phyloP scores from a whole-genome alignment of 2,888 invertebrate species.

The Pyrrhia umbra region DNA sequence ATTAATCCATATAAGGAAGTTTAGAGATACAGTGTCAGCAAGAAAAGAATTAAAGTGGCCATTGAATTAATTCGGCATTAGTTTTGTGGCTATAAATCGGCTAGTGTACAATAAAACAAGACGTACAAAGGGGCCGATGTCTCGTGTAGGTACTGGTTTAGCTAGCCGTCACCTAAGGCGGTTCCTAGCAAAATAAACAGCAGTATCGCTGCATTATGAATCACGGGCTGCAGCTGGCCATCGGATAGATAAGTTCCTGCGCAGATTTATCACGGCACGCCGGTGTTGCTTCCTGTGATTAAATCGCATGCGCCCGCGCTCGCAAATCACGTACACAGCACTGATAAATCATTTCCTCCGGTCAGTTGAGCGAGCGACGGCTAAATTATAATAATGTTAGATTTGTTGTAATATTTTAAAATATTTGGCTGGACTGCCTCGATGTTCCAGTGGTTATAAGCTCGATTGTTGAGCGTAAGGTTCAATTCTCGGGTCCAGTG shows the following conservation, averaged over 20 bases:
- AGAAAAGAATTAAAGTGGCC: conserved; percentile 32
- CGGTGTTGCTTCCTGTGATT: conserved; percentile 87
- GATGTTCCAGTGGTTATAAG: not conserved
- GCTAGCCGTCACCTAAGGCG: conserved; percentile 66
- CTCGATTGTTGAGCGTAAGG: too few relatives aligned
- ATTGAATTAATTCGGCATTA: conserved; percentile 57
- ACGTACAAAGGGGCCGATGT: conserved; percentile 56
- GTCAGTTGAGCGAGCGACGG: conserved; percentile 56
- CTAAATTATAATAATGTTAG: conserved; percentile 57
- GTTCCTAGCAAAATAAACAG: conserved; percentile 75
- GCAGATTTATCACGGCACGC: conserved; percentile 72
- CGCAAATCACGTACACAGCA: conserved; percentile 83
- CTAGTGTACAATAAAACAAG: conserved; percentile 27
- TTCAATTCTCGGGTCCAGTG: too few relatives aligned
- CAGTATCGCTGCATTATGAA: conserved; percentile 78
- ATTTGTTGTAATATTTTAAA: conserved; percentile 23
- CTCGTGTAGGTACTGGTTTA: conserved; percentile 52
- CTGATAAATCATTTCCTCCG: conserved; percentile 87
- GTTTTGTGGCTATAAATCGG: conserved; percentile 54
- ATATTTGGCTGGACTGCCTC: conserved; percentile 6
- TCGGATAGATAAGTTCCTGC: conserved; percentile 87
- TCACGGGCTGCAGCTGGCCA: conserved; percentile 79
- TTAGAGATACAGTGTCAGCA: conserved; percentile 15
- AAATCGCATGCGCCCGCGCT: conserved; percentile 77
- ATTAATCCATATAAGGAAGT: conserved; percentile 41